Conservation (phyloP, 2,888 invertebrate genomes). For the Branchipolynoe longqiensis region DNA sequence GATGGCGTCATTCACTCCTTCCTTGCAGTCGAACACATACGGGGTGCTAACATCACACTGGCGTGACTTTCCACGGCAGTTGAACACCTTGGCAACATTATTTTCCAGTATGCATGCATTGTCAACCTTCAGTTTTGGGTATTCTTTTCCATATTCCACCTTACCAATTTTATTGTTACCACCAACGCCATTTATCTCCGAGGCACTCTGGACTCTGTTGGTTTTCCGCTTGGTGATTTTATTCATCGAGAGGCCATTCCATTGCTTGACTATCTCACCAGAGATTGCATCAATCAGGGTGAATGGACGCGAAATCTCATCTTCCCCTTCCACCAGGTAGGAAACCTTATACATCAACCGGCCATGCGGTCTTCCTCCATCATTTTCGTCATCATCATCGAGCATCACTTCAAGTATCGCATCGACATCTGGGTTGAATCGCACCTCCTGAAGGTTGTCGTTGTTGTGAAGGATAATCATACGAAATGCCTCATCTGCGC, state of each 20-base stretch:
- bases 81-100: constrained; percentile 39
- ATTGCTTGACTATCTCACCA: constrained; percentile 25
- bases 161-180: constrained; percentile 49
- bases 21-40: constrained; percentile 66
- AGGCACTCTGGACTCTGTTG: background rate
- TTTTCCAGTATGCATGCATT: constrained; percentile 34
- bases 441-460: background rate
- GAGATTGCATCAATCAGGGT: constrained; percentile 38
- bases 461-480: background rate
- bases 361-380: background rate
- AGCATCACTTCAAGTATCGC: constrained; percentile 23
- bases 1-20: constrained; percentile 66
- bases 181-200: constrained; percentile 2
- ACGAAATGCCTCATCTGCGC: constrained; percentile 59
- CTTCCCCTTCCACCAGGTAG: constrained; percentile 15
- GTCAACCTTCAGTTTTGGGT: constrained; percentile 41
- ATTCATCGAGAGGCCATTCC: constrained; percentile 35
- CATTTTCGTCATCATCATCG: constrained; percentile 23
- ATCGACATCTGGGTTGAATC: background rate
- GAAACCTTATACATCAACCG: constrained; percentile 12
- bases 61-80: background rate
- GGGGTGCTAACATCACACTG: constrained; percentile 59
- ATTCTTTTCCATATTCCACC: constrained; percentile 43
- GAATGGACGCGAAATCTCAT: background rate
- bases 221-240: background rate